A percentile compares a stretch with the other conserved stretches of the same genome.
Conservation (phyloP, 2,113 vertebrate genomes). For the Microcebus jonahi region DNA sequence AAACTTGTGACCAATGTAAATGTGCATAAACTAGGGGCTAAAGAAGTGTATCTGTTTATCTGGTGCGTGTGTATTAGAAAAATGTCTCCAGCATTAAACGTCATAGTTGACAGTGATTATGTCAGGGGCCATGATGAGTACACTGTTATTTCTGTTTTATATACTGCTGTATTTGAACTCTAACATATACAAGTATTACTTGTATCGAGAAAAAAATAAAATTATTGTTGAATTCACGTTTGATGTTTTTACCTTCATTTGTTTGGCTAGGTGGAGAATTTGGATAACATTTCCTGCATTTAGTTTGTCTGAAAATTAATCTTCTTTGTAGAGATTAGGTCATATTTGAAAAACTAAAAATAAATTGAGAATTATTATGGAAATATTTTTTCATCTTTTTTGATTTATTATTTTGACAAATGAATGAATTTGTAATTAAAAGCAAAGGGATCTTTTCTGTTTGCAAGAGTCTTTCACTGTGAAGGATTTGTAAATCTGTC, state of each 20-base stretch:
- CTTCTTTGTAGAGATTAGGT: slow-evolving; percentile 45
- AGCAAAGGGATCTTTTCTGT: neutral
- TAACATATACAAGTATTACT: neutral
- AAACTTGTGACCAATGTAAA: neutral
- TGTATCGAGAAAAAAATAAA: slow-evolving; percentile 5
- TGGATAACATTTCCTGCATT: neutral
- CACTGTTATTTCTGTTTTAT: neutral
- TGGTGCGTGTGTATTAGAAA: neutral
- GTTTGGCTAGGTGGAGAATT: slow-evolving; percentile 33
- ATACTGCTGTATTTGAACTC: slow-evolving; percentile 4
- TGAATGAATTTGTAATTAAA: slow-evolving; percentile 18
- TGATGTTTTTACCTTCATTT: slow-evolving; percentile 40
- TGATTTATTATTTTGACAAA: slow-evolving; percentile 36
- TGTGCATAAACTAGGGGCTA: neutral
- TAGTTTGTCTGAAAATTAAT: slow-evolving; percentile 25
- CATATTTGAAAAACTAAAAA: neutral
- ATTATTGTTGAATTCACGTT: slow-evolving; percentile 4
- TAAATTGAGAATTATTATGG: slow-evolving; percentile 24
- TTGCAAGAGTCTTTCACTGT: neutral
- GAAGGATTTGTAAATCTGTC: slow-evolving; percentile 42
- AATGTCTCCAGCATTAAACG: neutral
- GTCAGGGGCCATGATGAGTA: neutral
- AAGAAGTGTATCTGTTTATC: neutral
- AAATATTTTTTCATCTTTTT: slow-evolving; percentile 27
- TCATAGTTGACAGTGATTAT: neutral